Percentiles rank a stretch among this genome's conserved stretches.
These are phyloP conservation scores for Uropetala carovei DNA, from an alignment of 2,888 invertebrate species.

Conservation along the genomic window DNA sequence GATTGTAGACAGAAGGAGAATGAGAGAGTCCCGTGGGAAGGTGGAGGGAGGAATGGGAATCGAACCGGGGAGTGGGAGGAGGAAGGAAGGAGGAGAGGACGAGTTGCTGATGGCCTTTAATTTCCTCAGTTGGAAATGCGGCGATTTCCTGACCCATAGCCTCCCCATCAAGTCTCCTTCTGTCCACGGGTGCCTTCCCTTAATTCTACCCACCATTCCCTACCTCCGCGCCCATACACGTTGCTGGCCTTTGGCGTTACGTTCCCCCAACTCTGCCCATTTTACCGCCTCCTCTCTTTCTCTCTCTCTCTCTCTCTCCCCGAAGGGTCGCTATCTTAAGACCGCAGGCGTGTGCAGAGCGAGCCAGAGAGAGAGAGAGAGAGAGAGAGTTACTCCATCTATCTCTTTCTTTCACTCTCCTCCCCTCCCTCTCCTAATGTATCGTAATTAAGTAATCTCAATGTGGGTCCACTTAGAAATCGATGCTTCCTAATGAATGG, in stretches of 20 bases:
- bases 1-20: neutral
- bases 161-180: slow-evolving; percentile 31
- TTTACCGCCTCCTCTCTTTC: neutral
- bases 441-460: slow-evolving; percentile 60
- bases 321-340: slow-evolving; percentile 51
- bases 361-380: neutral
- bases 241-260: slow-evolving; percentile 7
- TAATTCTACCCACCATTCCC: slow-evolving; percentile 2
- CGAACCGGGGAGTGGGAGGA: neutral
- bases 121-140: slow-evolving; percentile 64
- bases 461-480: slow-evolving; percentile 30
- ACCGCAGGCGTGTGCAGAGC: slow-evolving; percentile 30
- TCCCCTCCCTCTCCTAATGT: slow-evolving; percentile 36
- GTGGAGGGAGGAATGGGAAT: neutral
- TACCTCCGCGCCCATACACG: slow-evolving; percentile 8
- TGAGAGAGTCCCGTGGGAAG: neutral
- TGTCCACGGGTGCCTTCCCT: neutral
- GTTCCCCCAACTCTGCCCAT: neutral
- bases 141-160: slow-evolving; percentile 63
- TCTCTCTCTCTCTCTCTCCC: neutral
- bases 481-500: slow-evolving; percentile 59
- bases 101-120: slow-evolving; percentile 60
- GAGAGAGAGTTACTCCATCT: neutral
- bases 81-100: neutral
- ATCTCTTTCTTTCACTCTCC: neutral